A percentile compares a stretch with the other conserved stretches of the same genome.
Conservation (phyloP, 2,888 invertebrate species). For the Stictocephala bisonia region DNA sequence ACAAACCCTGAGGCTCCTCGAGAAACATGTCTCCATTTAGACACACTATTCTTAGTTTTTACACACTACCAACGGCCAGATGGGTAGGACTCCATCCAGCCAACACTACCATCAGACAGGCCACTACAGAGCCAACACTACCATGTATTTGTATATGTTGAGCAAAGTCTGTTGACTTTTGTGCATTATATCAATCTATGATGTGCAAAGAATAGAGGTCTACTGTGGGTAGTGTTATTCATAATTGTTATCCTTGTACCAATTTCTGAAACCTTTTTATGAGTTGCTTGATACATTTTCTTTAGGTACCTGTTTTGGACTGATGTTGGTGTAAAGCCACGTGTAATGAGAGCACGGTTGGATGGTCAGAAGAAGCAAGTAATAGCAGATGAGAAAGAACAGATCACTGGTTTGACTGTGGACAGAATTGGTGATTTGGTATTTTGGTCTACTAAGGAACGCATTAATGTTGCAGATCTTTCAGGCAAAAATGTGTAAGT, state of each 20-base stretch:
- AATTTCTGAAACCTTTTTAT: no score
- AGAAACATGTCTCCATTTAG: no score
- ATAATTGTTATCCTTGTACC: no score
- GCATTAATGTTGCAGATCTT: slow-evolving; percentile 85
- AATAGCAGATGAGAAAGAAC: slow-evolving; percentile 74
- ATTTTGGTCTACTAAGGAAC: slow-evolving; percentile 86
- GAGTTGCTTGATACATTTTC: no score
- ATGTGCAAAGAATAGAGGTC: background rate
- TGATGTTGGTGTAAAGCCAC: slow-evolving; percentile 76
- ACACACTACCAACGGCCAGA: no score
- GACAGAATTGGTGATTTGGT: slow-evolving; percentile 80
- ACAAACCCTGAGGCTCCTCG: no score
- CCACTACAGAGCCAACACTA: no score
- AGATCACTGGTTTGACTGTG: slow-evolving; percentile 82
- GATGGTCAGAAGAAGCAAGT: slow-evolving; percentile 79
- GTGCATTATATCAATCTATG: background rate
- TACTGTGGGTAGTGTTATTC: slow-evolving; percentile 52
- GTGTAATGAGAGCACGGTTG: slow-evolving; percentile 78
- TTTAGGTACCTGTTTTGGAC: slow-evolving; percentile 83
- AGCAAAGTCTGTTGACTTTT: background rate
- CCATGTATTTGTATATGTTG: background rate
- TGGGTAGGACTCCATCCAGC: no score
- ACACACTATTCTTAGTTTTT: no score
- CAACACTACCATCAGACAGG: no score
- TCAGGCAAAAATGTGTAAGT: slow-evolving; percentile 79